Percentiles rank a stretch among this genome's conserved stretches.
Conservation (phyloP, 2,113 vertebrate genomes). For the Perca flavescens region DNA sequence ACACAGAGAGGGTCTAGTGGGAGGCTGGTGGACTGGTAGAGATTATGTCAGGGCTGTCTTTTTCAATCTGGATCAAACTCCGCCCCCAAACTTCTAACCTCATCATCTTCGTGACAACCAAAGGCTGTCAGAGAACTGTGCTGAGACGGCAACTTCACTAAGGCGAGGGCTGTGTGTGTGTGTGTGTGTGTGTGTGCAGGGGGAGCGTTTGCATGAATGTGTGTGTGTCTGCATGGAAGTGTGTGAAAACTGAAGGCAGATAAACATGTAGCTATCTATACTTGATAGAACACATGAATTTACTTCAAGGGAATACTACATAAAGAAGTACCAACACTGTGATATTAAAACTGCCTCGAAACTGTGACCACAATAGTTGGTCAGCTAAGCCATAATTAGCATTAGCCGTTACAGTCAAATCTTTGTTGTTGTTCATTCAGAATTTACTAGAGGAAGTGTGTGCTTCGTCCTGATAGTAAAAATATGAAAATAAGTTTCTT, state of each 20-base stretch:
- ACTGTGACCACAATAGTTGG: background rate
- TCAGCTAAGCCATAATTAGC: background rate
- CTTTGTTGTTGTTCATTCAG: no score
- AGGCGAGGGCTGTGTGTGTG: constrained; percentile 22
- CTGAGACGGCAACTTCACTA: constrained; percentile 75
- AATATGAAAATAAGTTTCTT: background rate
- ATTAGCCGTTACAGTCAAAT: no score
- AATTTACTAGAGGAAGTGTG: no score
- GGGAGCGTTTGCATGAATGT: background rate
- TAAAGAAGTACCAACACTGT: no score
- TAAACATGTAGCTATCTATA: no score
- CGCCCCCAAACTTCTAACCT: constrained; percentile 78
- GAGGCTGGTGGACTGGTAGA: constrained; percentile 76
- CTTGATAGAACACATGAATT: no score
- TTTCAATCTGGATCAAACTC: constrained; percentile 80
- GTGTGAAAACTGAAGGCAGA: no score
- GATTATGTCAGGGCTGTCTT: constrained; percentile 82
- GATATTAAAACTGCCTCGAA: no score
- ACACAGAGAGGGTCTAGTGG: constrained; percentile 45
- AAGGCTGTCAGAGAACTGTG: constrained; percentile 77
- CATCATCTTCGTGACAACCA: constrained; percentile 76
- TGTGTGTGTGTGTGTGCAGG: background rate
- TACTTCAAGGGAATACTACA: no score
- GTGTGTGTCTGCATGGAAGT: background rate
- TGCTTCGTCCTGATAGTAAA: background rate